Evolutionary conservation across 2,113 vertebrate species (phyloP).

Genomic region (Neoarius graeffei): DNA sequence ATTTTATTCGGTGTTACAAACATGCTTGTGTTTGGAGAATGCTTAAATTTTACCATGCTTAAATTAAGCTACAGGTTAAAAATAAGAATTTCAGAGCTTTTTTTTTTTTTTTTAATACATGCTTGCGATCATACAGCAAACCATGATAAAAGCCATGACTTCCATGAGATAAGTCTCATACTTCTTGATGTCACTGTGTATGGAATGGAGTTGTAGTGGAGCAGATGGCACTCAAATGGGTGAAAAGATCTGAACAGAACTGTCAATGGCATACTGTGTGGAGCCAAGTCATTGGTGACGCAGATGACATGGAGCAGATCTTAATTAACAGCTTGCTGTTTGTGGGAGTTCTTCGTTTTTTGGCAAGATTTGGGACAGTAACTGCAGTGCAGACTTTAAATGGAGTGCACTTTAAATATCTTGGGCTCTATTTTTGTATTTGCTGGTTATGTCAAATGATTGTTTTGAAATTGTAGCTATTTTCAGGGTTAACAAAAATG

Average conservation of each 20-base stretch:
- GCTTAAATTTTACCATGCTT: neutral
- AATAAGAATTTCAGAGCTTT: neutral
- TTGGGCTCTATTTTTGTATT: neutral
- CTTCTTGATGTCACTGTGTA: neutral
- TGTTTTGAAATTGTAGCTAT: neutral
- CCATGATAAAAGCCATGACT: neutral
- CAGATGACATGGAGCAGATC: slow-evolving; percentile 19
- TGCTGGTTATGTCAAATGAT: neutral
- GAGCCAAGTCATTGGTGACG: slow-evolving; percentile 33
- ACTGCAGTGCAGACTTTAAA: neutral
- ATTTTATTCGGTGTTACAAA: neutral
- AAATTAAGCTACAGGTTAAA: neutral
- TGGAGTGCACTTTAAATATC: neutral
- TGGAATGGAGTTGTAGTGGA: neutral
- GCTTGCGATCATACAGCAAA: neutral
- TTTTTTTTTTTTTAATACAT: neutral
- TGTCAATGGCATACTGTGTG: slow-evolving; percentile 25
- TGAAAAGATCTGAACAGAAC: slow-evolving; percentile 25
- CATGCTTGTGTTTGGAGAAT: neutral
- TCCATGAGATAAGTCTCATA: neutral
- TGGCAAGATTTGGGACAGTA: neutral
- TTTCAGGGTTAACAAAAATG: neutral
- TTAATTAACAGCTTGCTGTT: slow-evolving; percentile 18
- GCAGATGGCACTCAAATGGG: slow-evolving; percentile 25
- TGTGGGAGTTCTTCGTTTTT: neutral